Conservation (phyloP, 53 echinoderm and acorn worm species). For the Arbacia lixula region DNA sequence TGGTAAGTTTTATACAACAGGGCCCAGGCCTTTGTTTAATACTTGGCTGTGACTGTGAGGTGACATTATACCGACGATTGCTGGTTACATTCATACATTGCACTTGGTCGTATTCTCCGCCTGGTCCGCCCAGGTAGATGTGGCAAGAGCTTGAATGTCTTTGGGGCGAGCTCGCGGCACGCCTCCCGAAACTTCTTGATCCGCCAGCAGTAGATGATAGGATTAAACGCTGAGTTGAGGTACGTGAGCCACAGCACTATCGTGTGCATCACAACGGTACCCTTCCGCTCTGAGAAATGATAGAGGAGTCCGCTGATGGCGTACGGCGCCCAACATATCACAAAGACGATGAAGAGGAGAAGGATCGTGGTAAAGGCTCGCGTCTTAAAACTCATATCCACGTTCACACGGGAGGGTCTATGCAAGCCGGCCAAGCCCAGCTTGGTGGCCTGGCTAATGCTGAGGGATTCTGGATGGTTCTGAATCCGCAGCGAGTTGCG, state of each 20-base stretch:
- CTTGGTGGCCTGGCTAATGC: conserved; percentile 98
- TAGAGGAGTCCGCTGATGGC: conserved; percentile 67
- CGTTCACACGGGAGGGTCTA: conserved; percentile 86
- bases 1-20: no score
- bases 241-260: conserved; percentile 88
- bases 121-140: conserved; percentile 88
- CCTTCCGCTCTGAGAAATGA: conserved; percentile 38
- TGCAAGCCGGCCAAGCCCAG: conserved; percentile 85
- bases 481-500: conserved; percentile 91
- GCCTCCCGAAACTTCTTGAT: conserved; percentile 99
- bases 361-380: conserved; percentile 98
- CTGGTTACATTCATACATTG: conserved; percentile 99
- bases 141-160: conserved; percentile 91
- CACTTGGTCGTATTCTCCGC: conserved; percentile 94
- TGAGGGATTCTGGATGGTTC: conserved; percentile 91
- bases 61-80: conserved; percentile 81
- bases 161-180: conserved; percentile 92
- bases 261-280: conserved; percentile 55
- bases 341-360: conserved; percentile 89
- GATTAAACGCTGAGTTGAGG: conserved; percentile 96
- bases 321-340: conserved; percentile 95
- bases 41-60: no score
- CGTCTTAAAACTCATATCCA: conserved; percentile 99
- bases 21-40: no score
- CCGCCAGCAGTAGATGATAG: conserved; percentile 98